Evolutionary conservation across 2,113 vertebrate species (phyloP).

Genomic region (Hyaena hyaena): DNA sequence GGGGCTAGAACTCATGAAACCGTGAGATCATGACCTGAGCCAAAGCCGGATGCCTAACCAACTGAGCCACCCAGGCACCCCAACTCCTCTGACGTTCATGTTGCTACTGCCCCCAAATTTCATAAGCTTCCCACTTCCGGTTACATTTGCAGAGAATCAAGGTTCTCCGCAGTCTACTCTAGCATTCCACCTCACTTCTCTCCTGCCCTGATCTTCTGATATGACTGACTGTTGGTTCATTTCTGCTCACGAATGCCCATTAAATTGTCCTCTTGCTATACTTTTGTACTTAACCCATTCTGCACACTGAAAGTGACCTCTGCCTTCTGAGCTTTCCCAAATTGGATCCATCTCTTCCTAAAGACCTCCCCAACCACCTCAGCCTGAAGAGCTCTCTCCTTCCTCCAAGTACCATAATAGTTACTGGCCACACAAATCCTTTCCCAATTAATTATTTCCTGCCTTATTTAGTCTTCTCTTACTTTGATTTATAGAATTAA

Average conservation of each 20-base stretch:
- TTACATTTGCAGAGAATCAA: not conserved
- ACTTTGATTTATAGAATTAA: constrained; percentile 30
- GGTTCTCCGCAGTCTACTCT: not conserved
- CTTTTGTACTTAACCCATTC: not conserved
- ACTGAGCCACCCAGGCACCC: too few species aligned
- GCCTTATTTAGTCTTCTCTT: not conserved
- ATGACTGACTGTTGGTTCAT: not conserved
- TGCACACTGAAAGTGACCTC: not conserved
- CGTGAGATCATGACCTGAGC: too few species aligned
- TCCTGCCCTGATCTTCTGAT: not conserved
- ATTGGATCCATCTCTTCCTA: not conserved
- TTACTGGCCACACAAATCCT: not conserved
- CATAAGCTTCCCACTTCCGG: not conserved
- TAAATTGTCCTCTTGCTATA: not conserved
- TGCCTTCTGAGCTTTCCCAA: not conserved
- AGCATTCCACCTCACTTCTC: not conserved
- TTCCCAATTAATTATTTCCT: constrained; percentile 14
- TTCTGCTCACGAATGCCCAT: not conserved
- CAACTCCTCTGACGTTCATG: not conserved
- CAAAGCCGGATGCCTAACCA: too few species aligned
- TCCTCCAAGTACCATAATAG: not conserved
- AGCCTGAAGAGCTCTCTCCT: not conserved
- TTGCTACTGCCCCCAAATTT: not conserved
- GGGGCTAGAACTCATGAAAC: too few species aligned
- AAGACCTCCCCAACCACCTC: not conserved